Conservation (phyloP, 2,797 vertebrate species). For the Salmo trutta region DNA sequence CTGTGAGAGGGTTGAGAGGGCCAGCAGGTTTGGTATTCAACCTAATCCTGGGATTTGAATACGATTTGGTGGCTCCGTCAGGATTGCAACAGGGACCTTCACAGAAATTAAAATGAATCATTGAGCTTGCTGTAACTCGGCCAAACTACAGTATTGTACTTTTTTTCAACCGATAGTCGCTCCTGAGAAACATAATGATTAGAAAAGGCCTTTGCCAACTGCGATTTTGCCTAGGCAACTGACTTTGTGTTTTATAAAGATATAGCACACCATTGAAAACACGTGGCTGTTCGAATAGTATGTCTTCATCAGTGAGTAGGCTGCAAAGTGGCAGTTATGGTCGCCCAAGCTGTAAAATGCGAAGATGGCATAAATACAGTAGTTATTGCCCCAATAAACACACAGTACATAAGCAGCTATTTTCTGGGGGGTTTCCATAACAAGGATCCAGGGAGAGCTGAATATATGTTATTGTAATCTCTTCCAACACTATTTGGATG, state of each 20-base stretch:
- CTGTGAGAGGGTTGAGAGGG: conserved; percentile 3
- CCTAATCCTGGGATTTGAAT: conserved; percentile 43
- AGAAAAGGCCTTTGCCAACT: conserved; percentile 39
- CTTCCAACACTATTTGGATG: neutral
- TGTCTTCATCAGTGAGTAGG: neutral
- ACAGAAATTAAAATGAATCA: conserved; percentile 43
- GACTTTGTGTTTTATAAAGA: neutral
- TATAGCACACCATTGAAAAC: neutral
- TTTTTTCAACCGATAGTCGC: conserved; percentile 35
- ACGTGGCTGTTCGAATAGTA: neutral
- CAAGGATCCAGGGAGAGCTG: no score
- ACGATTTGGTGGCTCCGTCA: conserved; percentile 54
- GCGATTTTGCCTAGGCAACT: conserved; percentile 7
- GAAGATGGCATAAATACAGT: neutral
- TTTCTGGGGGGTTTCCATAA: neutral
- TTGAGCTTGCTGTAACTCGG: conserved; percentile 42
- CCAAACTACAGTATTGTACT: conserved; percentile 23
- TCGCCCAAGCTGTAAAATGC: neutral
- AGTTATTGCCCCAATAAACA: neutral
- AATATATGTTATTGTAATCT: neutral
- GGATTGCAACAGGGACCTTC: conserved; percentile 38
- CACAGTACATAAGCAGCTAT: neutral
- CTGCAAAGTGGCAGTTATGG: neutral
- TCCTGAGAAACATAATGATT: conserved; percentile 36
- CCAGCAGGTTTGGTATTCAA: conserved; percentile 45